These are phyloP conservation scores for Ditula angustiorana DNA, from an alignment of 2,888 invertebrate genomes.

Conservation along the genomic window DNA sequence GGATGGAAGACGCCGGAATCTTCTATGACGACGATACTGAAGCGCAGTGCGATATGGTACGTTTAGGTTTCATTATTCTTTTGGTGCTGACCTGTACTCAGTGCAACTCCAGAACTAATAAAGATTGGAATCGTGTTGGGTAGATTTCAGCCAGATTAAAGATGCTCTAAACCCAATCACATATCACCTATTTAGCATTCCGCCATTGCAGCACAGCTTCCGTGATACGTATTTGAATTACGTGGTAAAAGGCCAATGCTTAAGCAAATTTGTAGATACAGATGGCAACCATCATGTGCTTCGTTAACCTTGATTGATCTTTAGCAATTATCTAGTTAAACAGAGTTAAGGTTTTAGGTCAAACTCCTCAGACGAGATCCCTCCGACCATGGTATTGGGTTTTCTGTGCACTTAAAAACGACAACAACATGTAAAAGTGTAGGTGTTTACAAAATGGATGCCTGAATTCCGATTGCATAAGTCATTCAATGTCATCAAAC, in stretches of 20 bases:
- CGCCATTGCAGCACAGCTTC: background rate
- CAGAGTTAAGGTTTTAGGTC: constrained; percentile 11
- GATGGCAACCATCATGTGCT: background rate
- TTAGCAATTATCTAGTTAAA: constrained; percentile 14
- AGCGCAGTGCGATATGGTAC: constrained; percentile 82
- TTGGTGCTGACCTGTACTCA: constrained; percentile 42
- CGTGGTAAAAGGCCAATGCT: too few relatives aligned
- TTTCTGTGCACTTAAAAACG: background rate
- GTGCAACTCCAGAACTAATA: background rate
- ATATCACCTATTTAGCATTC: background rate
- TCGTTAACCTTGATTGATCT: constrained; percentile 35
- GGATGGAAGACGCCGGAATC: constrained; percentile 81
- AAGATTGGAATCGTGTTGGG: background rate
- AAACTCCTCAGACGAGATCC: background rate
- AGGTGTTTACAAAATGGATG: constrained; percentile 34
- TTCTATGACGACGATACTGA: constrained; percentile 85
- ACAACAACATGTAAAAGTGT: constrained; percentile 11
- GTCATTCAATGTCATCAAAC: constrained; percentile 29
- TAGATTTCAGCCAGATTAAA: background rate
- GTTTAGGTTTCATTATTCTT: constrained; percentile 50
- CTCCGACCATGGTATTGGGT: background rate
- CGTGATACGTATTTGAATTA: too few relatives aligned
- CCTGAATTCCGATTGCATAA: constrained; percentile 34
- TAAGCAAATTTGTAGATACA: background rate
- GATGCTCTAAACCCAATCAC: background rate